Conservation (phyloP, 2,888 invertebrate genomes). For the Oasisia sp. region DNA sequence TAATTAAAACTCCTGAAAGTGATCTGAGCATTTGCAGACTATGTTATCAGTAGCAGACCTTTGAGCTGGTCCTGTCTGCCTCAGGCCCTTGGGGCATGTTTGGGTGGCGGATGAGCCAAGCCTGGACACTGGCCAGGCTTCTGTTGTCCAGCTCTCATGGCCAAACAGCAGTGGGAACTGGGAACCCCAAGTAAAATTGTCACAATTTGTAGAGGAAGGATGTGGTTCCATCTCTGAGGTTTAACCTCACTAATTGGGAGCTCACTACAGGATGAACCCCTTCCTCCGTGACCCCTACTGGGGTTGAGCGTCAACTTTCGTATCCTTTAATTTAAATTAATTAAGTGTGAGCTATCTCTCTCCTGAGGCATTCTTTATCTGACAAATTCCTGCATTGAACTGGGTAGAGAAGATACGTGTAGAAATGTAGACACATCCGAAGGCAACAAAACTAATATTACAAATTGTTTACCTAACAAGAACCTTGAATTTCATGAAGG, state of each 20-base stretch:
- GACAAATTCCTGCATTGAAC: background rate
- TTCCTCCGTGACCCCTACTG: background rate
- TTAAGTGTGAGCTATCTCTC: background rate
- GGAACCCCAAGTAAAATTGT: background rate
- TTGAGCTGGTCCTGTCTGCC: background rate
- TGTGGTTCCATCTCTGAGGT: background rate
- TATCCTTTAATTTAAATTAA: background rate
- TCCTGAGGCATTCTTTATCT: background rate
- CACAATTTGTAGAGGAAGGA: background rate
- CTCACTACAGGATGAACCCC: background rate
- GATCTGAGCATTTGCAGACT: background rate
- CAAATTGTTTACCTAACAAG: too few relatives aligned
- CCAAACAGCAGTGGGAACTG: background rate
- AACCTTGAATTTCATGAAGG: too few relatives aligned
- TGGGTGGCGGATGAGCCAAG: background rate
- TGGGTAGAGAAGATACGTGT: background rate
- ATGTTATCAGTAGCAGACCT: constrained; percentile 12
- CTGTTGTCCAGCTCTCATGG: background rate
- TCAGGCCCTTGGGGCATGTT: background rate
- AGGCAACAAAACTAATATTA: background rate
- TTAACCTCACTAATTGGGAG: background rate
- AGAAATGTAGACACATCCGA: background rate
- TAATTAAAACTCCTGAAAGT: background rate
- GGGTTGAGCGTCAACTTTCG: background rate
- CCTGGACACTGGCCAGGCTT: background rate